Conservation (phyloP, 2,797 vertebrate genomes). For the Chelonia mydas region DNA sequence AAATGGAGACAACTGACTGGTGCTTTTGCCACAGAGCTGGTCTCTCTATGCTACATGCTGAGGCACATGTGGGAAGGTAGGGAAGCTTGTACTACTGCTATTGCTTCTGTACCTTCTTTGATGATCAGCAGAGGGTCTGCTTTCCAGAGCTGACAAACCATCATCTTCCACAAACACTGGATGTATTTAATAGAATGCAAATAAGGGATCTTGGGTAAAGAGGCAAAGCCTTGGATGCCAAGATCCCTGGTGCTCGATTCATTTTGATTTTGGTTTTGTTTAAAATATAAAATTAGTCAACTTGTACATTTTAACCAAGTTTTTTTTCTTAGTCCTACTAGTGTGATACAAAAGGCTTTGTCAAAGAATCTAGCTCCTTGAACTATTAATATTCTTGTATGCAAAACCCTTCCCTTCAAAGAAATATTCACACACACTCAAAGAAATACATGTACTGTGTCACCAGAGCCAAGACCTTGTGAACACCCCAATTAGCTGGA, state of each 20-base stretch:
- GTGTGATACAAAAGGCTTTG: neutral
- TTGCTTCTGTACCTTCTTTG: neutral
- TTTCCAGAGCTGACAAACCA: neutral
- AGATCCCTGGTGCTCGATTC: accelerated
- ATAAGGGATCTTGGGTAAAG: neutral
- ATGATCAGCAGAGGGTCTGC: neutral
- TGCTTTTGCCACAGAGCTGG: accelerated
- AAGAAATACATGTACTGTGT: neutral
- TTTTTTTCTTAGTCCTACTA: neutral
- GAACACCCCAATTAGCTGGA: neutral
- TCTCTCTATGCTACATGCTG: neutral
- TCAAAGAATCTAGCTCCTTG: neutral
- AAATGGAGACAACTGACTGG: neutral
- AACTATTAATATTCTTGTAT: neutral
- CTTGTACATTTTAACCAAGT: neutral
- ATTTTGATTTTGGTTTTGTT: neutral
- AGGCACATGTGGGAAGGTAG: neutral
- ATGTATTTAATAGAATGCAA: neutral
- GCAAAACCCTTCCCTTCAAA: neutral
- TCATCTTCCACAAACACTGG: neutral
- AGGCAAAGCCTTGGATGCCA: neutral
- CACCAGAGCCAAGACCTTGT: accelerated
- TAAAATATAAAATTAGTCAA: accelerated
- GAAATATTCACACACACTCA: neutral
- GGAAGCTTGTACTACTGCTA: neutral